Evolutionary conservation across 30 jellyfish, hydroid and myxozoan species (phyloP), one percentile per base, ranked within the genome.

Genomic region (Cassiopea xamachana): DNA sequence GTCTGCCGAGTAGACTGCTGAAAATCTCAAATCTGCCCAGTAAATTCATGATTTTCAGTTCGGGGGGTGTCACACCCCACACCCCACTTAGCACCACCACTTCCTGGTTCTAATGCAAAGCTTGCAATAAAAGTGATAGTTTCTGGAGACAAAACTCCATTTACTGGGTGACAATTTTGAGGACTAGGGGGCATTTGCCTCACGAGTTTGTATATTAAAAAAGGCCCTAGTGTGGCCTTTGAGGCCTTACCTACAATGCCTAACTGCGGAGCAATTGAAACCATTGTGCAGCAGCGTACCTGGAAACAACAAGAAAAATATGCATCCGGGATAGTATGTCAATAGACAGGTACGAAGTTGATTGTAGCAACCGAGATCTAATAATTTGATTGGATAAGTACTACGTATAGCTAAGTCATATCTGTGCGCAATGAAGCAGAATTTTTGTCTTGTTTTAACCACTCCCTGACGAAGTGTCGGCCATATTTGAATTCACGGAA

Each of bases 391-490:
- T 72, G 77, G 69, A 1, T 45, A 45, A 7, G 19, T 76, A 4
- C 49, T 0, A 71, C n/a, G 70, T 18, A 55, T 45, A 44, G 84
- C 92, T 55, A 84, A 43, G 7, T 70, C 7, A n/a, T 55, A n/a
- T 49, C 92, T 84, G 92, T 73, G 71, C 76, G 39, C 51, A 0
- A 51, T 27, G 75, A 76, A 60, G 60, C 59, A 43, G 77, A 48
- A 73, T 67, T 87, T 87, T 67, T 76, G 84, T 87, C 73, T 87
- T 81, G 75, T 60, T 18, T 39, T 60, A 88, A 88, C 95, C 95
- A 88, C 95, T 88, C 95, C 95, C 95, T 47, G 77, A 90, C n/a
- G 90, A 77, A 88, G 95, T 71, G 80, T 82, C 95, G 86, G 95
- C 95, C 95, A 88, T 88, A 77, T 88, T 71, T 88, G 95, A 73